Base-by-base conservation (phyloP, 2,888 invertebrate species). In the Apeira syringaria region DNA sequence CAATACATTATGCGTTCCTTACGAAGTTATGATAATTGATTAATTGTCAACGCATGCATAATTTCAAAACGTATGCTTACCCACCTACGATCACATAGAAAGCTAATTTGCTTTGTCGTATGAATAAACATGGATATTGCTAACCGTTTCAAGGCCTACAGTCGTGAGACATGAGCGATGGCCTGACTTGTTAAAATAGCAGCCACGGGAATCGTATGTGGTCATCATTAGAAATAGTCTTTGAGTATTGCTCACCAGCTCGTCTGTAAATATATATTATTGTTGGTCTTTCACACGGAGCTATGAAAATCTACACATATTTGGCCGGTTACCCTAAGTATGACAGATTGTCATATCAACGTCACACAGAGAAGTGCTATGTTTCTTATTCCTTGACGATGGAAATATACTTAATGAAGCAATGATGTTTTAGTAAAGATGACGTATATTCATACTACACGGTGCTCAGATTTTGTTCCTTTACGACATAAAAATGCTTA, bases 51-150 rank as follows among this genome's bases (percentile, higher is more conserved):
- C 35, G 36, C 32, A 33, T 27, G 11, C 31, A 39, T 39, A 32
- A 32, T 39, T 32, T 18, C 25, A 32, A 25, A 17, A 7, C 26
- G 11, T 33, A 28, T 27, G 22, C 10, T 29, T 36, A 32, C 10
- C 12, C 39, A 29, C 47, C 39, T 36, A 48, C 39, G n/a, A 26
- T 10, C 24, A 18, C 10, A 28, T 47, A 33, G 41, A 41, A 42
- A 38, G 35, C 20, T 37, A 29, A 37, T 43, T 24, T 7, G 13
- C 27, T 3, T 10, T 29, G 12, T 32, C 20, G 9, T 30, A 40
- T 48, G 36, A 36, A 48, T 41, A 48, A 35, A 37, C 38, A 47
- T 38, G 27, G 33, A 18, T 3, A 22, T 39, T 32, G 36, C 44
- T 18, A 46, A 41, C 31, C 9, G 15, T 17, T 32, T 29, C 47